Evolutionary conservation across 2,797 vertebrate species (phyloP).

Genomic region (Dryobates pubescens): DNA sequence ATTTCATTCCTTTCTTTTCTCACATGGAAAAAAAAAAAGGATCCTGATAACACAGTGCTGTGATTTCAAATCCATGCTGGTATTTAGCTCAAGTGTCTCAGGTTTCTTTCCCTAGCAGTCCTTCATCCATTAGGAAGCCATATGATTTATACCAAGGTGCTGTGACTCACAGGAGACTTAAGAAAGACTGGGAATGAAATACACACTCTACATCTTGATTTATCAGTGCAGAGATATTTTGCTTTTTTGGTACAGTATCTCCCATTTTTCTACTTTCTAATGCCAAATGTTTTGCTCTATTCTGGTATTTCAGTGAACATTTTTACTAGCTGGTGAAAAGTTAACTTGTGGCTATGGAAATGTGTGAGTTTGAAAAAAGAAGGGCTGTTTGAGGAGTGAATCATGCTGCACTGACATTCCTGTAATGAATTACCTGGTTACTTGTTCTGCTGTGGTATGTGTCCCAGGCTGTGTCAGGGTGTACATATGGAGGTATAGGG

Average conservation of each 20-base stretch:
- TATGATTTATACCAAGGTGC: background rate
- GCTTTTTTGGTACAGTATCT: background rate
- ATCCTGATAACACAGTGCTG: background rate
- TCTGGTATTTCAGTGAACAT: background rate
- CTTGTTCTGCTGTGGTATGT: background rate
- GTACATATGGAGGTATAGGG: background rate
- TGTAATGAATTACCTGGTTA: background rate
- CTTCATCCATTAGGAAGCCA: background rate
- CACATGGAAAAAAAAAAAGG: background rate
- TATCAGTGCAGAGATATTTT: background rate
- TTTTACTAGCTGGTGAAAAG: background rate
- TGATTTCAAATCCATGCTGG: background rate
- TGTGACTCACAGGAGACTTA: background rate
- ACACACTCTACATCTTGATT: rapidly evolving
- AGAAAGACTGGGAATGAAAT: background rate
- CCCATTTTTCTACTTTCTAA: background rate
- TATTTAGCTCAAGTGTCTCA: background rate
- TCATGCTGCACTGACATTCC: background rate
- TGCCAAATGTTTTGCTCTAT: background rate
- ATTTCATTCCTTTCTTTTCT: background rate
- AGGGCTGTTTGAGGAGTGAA: background rate
- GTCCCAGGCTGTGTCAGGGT: background rate
- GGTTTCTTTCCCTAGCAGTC: background rate
- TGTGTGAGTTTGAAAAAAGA: background rate
- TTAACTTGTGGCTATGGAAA: background rate